Evolutionary conservation across 2,113 vertebrate genomes (phyloP), one percentile per base, ranked within the genome.

Genomic region (Lonchura striata): DNA sequence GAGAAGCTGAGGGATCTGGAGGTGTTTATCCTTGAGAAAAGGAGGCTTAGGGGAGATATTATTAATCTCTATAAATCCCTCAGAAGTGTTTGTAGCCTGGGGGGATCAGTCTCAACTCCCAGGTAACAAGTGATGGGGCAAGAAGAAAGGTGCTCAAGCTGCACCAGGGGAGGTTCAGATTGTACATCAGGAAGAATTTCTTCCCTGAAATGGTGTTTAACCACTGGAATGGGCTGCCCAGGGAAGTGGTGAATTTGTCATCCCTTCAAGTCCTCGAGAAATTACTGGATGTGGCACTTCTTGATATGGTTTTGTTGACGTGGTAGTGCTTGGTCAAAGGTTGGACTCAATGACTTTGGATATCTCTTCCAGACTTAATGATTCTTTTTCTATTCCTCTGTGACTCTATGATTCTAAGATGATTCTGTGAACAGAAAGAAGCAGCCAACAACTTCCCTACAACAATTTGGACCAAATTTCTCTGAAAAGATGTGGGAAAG

Each of bases 301-400:
- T 13, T 70, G 13, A 16, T n/a, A 2, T 17, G 41, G 9, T 41
- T 56, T 56, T 4, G 6, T 22, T 41, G 75, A 3, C 11, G 2
- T 1, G 5, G 17, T 6, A 4, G 13, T 4, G 5, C 22, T 35
- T 0, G 0, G 17, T 10, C 35, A 56, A 49, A 31, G 21, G 16
- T 15, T 71, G 30, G 30, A 31, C 35, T 41, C 30, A 9, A 9
- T 8, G 39, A n/a, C 49, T 7, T 22, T 64, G 57, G 35, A 11
- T 15, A 28, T 24, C 28, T 61, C 23, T 53, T 33, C 47, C 47
- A 53, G 28, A 28, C 33, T 30, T 37, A 23, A 28, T 8, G 13
- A 25, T 21, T 49, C 10, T 65, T 15, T 21, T 30, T 66, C 20
- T 7, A 5, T n/a, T 35, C 15, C 4, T 41, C 46, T 78, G 10